phyloP scores from a whole-genome alignment of 2,888 invertebrate genomes.

The Trichopoda pennipes region DNA sequence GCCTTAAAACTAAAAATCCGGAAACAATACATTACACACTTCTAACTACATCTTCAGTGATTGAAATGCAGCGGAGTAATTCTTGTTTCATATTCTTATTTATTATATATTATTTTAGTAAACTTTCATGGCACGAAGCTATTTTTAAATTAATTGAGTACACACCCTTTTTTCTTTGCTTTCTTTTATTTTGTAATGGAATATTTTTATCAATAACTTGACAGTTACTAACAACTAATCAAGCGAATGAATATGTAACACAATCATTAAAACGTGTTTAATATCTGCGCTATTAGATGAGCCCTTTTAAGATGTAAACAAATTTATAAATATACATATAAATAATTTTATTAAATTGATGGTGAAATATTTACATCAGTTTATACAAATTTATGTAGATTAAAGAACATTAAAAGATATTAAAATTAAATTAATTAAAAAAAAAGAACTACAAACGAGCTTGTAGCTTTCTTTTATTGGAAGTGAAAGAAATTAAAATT shows the following conservation, averaged over 20 bases:
- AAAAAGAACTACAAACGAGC: neutral
- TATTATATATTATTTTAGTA: no score
- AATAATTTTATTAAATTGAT: constrained; percentile 14
- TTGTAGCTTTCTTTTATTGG: no score
- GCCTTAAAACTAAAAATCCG: no score
- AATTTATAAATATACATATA: neutral
- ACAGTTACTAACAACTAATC: neutral
- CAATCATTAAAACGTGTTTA: constrained; percentile 32
- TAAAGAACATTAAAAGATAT: neutral
- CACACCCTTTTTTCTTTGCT: neutral
- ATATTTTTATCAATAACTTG: constrained; percentile 29
- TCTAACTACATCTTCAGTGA: no score
- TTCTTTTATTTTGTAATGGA: constrained; percentile 12
- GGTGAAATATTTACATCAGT: constrained; percentile 17
- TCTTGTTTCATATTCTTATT: no score
- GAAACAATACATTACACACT: no score
- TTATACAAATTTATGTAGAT: constrained; percentile 15
- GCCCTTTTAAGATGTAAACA: constrained; percentile 11
- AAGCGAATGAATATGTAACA: neutral
- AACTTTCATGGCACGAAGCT: no score
- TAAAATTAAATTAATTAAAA: neutral
- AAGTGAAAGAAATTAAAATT: no score
- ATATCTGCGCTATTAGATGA: neutral
- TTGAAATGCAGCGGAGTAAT: no score
- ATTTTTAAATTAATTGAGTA: neutral